Base-by-base conservation (phyloP, 2,888 invertebrate species). In the Caenorhabditis imperialis region DNA sequence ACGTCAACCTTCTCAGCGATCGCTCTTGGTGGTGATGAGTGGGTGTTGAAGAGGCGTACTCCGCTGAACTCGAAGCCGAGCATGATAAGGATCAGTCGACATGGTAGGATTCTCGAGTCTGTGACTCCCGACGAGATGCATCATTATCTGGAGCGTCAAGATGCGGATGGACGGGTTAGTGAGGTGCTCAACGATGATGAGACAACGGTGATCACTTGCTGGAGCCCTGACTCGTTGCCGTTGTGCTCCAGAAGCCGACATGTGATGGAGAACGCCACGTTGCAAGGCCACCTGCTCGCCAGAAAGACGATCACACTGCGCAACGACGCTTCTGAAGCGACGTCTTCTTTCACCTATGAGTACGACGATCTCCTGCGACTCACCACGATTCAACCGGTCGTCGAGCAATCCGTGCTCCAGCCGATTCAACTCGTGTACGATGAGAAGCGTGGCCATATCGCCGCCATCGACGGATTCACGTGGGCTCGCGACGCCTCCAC, bases 331-430 rank as follows among this genome's bases (percentile, higher is more conserved):
- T 33, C 45, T 16, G 54, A 35, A 16, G 2, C 45, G 12, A 53
- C 48, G 8, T 75, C 78, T 12, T 70, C 75, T 12, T 74, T 82
- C 55, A 57, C 76, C 25, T 69, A 73, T 10, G 77, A 82, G 45
- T 82, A 82, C 57, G 82, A 81, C 37, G 79, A 80, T 48, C 40
- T 79, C 12, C 61, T 79, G 18, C 74, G 77, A 8, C 55, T 57
- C 7, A 61, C 72, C 4, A 47, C 76, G 4, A 60, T 76, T 25
- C 74, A 70, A 27, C 55, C 61, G 7, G 55, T 72, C 7, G 44
- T 78, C n/a, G 76, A 76, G 37, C 74, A 71, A 30, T 61, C 69
- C 12, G 72, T 72, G 7, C 33, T 76, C 7, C 73, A 77, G 30
- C 55, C 79, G 0, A 57, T 77, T 35, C 71, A 78, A 23, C 22